These are phyloP conservation scores for Choristoneura fumiferana DNA, from an alignment of 1,140 invertebrate genomes.

Conservation along the genomic window DNA sequence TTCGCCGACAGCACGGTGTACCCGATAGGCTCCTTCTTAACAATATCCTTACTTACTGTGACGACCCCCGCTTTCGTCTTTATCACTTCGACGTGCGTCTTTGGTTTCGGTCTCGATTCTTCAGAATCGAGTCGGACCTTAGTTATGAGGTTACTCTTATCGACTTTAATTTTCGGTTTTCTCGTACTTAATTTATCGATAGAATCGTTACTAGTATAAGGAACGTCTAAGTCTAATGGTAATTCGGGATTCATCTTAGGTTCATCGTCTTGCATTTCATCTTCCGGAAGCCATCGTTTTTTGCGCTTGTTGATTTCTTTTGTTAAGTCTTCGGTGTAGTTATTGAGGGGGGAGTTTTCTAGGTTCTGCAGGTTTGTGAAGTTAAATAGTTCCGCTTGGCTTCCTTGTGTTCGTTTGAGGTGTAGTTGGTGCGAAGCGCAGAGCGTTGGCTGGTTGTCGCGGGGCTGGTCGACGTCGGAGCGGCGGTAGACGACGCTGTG, in stretches of 20 bases:
- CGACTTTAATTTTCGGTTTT: slow-evolving; percentile 74
- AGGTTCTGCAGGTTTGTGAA: slow-evolving; percentile 47
- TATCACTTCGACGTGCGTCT: slow-evolving; percentile 81
- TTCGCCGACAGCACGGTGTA: slow-evolving; percentile 76
- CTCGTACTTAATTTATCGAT: slow-evolving; percentile 69
- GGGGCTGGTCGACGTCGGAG: slow-evolving; percentile 87
- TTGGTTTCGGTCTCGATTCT: slow-evolving; percentile 80
- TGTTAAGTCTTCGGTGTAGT: slow-evolving; percentile 52
- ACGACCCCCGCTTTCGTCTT: slow-evolving; percentile 80
- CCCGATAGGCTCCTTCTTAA: slow-evolving; percentile 73
- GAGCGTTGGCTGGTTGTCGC: slow-evolving; percentile 47
- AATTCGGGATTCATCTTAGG: slow-evolving; percentile 80
- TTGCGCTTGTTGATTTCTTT: slow-evolving; percentile 67
- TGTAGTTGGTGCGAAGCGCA: slow-evolving; percentile 82
- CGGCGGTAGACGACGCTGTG: slow-evolving; percentile 92
- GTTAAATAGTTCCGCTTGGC: slow-evolving; percentile 65
- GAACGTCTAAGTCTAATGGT: slow-evolving; percentile 81
- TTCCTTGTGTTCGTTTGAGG: slow-evolving; percentile 60
- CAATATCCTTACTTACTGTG: slow-evolving; percentile 70
- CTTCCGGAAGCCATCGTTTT: slow-evolving; percentile 77
- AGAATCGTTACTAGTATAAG: slow-evolving; percentile 80
- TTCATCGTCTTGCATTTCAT: slow-evolving; percentile 76
- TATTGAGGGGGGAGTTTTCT: slow-evolving; percentile 43
- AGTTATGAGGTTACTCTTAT: slow-evolving; percentile 74
- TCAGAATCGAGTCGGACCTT: slow-evolving; percentile 74